Base-by-base conservation (phyloP, 2,888 invertebrate species). In the Tolmerus cingulatus region DNA sequence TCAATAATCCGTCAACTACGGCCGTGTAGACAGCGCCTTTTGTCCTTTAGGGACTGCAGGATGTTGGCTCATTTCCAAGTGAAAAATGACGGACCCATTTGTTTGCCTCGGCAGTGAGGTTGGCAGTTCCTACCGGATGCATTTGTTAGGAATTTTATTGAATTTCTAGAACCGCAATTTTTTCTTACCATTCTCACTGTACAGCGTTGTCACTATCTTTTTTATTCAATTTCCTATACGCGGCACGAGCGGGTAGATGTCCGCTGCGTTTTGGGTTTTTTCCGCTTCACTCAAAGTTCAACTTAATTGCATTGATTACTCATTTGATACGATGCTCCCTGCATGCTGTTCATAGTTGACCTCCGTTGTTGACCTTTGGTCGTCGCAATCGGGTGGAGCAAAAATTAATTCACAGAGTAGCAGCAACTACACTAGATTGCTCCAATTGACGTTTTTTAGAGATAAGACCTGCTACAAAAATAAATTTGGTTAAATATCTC, bases 21-120 rank as follows among this genome's bases (percentile, higher is more conserved):
- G 37, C 79, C 19, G 37, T 82, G 37, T 37, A 57, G 37, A 30
- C 34, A 66, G 34, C 5, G 23, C 2, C 27, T 76, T 19, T 57
- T 37, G 82, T 82, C 66, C 82, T 82, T 37, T 40, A 37, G 66
- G 23, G 79, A 51, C 79, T 79, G 79, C 79, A 79, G 79, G 79
- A 57, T 82, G 34, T 82, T 82, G 82, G 82, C 82, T 37, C 55
- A n/a, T n/a, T 82, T 82, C 82, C 82, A 82, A 82, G 57, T 82
- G 51, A 57, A 66, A 57, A 30, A 51, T 66, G 27, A 57, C 23
- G 51, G 51, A 51, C 51, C 51, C 51, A 46, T 30, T 79, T 79
- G 51, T 79, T 51, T 79, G 46, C 23, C 30, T 8, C 51, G 78
- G 46, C 46, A 79, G 12, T n/a, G 23, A 23, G 46, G 51, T 79